These are phyloP conservation scores for Periparus ater DNA, from an alignment of 2,797 vertebrate genomes.

Conservation along the genomic window DNA sequence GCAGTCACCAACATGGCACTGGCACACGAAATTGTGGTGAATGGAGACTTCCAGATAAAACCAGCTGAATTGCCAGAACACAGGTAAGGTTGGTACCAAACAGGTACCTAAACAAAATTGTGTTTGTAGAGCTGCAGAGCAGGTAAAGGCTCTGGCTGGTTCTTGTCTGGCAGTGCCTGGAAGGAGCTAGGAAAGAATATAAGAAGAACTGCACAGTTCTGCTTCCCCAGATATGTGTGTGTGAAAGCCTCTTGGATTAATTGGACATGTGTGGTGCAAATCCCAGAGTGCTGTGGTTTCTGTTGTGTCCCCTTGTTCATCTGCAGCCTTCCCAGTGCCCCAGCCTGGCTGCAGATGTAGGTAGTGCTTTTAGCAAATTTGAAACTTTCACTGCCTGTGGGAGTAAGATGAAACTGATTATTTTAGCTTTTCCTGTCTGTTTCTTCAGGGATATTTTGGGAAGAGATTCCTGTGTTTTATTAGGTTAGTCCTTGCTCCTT, in stretches of 20 bases:
- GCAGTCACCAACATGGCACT: slow-evolving; percentile 94
- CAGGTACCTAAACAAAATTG: not conserved
- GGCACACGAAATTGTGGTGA: slow-evolving; percentile 93
- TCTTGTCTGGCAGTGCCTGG: not conserved
- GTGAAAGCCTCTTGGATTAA: not conserved
- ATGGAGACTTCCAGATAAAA: slow-evolving; percentile 89
- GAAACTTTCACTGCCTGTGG: not conserved
- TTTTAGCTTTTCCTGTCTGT: not conserved
- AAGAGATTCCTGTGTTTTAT: not conserved
- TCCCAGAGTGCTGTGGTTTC: not conserved
- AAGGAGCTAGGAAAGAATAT: not conserved
- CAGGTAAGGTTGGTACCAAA: slow-evolving; percentile 79
- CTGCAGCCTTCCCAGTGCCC: not conserved
- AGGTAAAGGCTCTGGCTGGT: not conserved
- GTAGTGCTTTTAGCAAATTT: not conserved
- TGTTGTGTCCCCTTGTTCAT: not conserved
- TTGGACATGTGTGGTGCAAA: not conserved
- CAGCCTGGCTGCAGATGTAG: not conserved
- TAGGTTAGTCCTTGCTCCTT: not conserved
- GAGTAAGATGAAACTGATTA: not conserved
- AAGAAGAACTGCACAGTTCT: not conserved
- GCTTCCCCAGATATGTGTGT: not conserved
- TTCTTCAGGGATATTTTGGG: not conserved
- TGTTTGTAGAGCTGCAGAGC: not conserved
- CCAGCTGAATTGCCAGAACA: slow-evolving; percentile 85